These are phyloP conservation scores for Neodiprion fabricii DNA, from an alignment of 1,140 invertebrate genomes.

Conservation along the genomic window DNA sequence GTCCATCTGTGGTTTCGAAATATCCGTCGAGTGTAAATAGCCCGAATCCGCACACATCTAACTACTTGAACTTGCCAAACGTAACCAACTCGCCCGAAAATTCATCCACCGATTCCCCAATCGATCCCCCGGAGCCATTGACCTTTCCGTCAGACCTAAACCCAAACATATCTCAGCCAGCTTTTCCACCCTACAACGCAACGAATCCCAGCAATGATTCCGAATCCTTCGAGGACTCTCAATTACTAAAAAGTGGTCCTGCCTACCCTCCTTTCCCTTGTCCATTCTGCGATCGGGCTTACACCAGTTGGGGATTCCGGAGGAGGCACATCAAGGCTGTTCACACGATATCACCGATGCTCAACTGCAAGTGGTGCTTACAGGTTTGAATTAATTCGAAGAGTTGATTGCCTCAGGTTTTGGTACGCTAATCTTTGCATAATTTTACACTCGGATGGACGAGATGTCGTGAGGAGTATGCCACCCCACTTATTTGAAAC, in stretches of 20 bases:
- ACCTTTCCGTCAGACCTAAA: conserved; percentile 16
- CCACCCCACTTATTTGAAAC: no score
- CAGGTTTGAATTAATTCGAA: conserved; percentile 34
- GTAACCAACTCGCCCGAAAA: not conserved
- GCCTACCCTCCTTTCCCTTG: conserved; percentile 67
- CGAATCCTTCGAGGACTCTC: conserved; percentile 31
- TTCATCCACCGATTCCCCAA: not conserved
- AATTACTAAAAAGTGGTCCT: conserved; percentile 28
- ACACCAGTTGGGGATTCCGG: conserved; percentile 71
- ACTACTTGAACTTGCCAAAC: no score
- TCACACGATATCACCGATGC: conserved; percentile 62
- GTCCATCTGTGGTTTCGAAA: conserved; percentile 16
- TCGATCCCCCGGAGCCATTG: conserved; percentile 26
- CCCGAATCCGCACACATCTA: no score
- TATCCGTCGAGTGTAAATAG: not conserved
- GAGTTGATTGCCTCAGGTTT: not conserved
- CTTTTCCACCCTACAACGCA: conserved; percentile 15
- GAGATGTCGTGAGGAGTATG: no score
- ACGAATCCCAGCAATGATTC: conserved; percentile 19
- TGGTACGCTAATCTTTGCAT: no score
- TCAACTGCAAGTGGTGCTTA: conserved; percentile 68
- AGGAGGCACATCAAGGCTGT: conserved; percentile 69
- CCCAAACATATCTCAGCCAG: conserved; percentile 25
- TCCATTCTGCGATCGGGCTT: conserved; percentile 69
- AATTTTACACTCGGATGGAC: no score